phyloP scores from a whole-genome alignment of 2,113 vertebrate genomes.

The Cricetomys ansorgei region DNA sequence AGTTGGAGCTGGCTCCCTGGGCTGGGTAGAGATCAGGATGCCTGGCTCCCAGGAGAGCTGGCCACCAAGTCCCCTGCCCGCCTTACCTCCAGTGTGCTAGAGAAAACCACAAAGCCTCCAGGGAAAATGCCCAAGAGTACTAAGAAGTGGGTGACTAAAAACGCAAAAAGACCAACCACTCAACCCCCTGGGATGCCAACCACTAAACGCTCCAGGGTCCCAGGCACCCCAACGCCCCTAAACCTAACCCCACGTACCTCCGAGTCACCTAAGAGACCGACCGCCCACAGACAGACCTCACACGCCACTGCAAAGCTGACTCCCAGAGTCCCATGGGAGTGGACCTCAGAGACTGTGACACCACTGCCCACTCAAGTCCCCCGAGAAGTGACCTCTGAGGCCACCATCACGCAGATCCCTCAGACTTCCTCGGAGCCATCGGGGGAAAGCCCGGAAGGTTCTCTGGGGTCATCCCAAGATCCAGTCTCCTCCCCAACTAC shows the following conservation, averaged over 20 bases:
- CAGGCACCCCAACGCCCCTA: neutral
- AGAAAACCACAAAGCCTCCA: slow-evolving; percentile 47
- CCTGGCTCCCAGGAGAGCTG: slow-evolving; percentile 44
- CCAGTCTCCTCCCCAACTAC: neutral
- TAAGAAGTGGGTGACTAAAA: slow-evolving; percentile 76
- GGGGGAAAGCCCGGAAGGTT: neutral
- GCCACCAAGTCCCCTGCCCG: slow-evolving; percentile 43
- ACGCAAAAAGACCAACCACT: slow-evolving; percentile 24
- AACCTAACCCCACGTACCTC: neutral
- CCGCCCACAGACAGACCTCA: neutral
- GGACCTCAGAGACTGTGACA: neutral
- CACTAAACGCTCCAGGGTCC: slow-evolving; percentile 12
- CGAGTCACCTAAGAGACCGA: neutral
- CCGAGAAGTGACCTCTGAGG: neutral
- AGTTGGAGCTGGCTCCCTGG: slow-evolving; percentile 79
- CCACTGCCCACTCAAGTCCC: neutral
- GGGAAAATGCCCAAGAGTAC: slow-evolving; percentile 68
- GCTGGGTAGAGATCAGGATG: slow-evolving; percentile 31
- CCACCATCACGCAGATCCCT: neutral
- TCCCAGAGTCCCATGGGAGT: neutral
- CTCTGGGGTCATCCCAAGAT: neutral
- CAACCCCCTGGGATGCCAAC: neutral
- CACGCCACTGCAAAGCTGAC: neutral
- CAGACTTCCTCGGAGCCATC: neutral
- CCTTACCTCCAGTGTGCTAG: neutral